Conservation (phyloP, 2,113 vertebrate species). For the Sardina pilchardus region DNA sequence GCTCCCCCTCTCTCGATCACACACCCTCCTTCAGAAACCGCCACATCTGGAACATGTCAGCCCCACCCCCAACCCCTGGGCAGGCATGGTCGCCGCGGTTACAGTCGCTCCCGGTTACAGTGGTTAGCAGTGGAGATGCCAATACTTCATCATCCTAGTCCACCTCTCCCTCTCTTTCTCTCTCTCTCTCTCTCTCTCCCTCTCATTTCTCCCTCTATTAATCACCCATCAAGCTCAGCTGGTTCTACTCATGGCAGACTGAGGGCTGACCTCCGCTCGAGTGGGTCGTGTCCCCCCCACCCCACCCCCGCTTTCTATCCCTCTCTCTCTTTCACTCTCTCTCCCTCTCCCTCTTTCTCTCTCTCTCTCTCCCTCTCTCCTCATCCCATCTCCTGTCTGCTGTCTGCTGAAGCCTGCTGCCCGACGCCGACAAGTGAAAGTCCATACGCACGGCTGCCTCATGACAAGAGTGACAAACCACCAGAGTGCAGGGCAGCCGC, state of each 20-base stretch:
- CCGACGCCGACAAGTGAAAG: not conserved
- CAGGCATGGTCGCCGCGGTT: constrained; percentile 32
- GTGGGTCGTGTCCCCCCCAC: not conserved
- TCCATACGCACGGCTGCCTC: not conserved
- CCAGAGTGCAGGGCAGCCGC: not conserved
- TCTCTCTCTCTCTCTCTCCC: constrained; percentile 18
- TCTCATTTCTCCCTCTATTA: constrained; percentile 42
- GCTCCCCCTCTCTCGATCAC: not conserved
- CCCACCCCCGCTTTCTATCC: not conserved
- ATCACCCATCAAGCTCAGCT: constrained; percentile 42
- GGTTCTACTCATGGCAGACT: constrained; percentile 28
- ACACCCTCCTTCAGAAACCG: constrained; percentile 28
- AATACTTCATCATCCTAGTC: constrained; percentile 38
- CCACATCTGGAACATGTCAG: constrained; percentile 51
- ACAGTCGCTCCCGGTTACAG: constrained; percentile 40
- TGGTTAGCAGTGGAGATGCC: constrained; percentile 40
- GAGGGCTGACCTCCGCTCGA: not conserved
- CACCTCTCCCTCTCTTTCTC: not conserved
- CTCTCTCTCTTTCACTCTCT: not conserved
- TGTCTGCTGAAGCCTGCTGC: not conserved
- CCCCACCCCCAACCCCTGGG: constrained; percentile 23
- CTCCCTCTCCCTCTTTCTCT: not conserved
- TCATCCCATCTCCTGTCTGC: not conserved
- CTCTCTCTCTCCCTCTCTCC: not conserved
- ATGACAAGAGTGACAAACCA: not conserved